phyloP scores from a whole-genome alignment of 2,113 vertebrate genomes.

The Psittacus erithacus region DNA sequence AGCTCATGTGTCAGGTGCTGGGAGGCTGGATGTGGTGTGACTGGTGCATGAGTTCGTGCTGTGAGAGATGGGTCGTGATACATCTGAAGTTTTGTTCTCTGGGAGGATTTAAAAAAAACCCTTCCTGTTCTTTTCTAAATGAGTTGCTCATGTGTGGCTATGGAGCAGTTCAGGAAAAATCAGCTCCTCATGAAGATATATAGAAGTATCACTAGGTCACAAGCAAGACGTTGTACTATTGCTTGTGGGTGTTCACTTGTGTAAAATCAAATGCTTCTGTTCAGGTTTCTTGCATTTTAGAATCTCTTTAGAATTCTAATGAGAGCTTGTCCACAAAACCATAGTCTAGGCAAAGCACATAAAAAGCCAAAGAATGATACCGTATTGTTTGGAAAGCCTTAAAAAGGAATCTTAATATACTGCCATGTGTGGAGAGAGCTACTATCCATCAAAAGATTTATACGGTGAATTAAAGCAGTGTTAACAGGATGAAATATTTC shows the following conservation, averaged over 20 bases:
- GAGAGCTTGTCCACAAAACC: neutral
- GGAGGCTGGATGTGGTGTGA: neutral
- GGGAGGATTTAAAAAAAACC: neutral
- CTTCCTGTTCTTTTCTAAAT: neutral
- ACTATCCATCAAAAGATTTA: neutral
- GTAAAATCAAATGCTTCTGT: neutral
- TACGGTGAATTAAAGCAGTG: neutral
- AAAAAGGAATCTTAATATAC: neutral
- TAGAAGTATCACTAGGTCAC: neutral
- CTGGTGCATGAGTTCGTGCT: neutral
- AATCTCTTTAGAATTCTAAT: neutral
- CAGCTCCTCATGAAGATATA: fast-evolving
- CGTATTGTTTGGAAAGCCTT: neutral
- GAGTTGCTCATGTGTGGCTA: fast-evolving
- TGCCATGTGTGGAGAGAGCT: neutral
- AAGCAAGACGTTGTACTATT: neutral
- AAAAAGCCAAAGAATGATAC: neutral
- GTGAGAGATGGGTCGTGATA: neutral
- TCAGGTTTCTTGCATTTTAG: neutral
- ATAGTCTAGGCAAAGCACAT: neutral
- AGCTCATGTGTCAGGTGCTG: neutral
- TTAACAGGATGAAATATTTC: slow-evolving; percentile 5
- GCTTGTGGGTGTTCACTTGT: neutral
- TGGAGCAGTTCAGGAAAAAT: neutral
- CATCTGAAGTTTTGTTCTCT: neutral